These are phyloP conservation scores for Torymus texanus DNA, from an alignment of 2,888 invertebrate species.

Conservation along the genomic window DNA sequence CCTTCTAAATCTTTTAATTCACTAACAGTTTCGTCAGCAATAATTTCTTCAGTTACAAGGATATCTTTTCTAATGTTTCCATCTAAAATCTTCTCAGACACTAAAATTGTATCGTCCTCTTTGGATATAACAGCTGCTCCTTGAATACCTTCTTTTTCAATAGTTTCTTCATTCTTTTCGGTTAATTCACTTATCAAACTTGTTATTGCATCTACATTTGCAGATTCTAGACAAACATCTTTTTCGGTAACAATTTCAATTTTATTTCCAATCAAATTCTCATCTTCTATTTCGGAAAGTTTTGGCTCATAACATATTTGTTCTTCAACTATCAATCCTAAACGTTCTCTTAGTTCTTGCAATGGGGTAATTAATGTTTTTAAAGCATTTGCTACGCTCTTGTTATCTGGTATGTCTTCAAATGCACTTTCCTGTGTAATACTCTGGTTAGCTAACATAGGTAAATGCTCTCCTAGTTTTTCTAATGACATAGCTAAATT, in stretches of 20 bases:
- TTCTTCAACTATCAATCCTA: constrained; percentile 59
- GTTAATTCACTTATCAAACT: too few relatives aligned
- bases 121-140: not conserved
- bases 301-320: constrained; percentile 55
- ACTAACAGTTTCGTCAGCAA: not conserved
- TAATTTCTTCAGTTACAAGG: not conserved
- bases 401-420: constrained; percentile 22
- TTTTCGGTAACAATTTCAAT: not conserved
- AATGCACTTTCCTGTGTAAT: constrained; percentile 22
- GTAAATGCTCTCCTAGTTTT: constrained; percentile 59
- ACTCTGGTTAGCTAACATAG: constrained; percentile 47
- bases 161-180: not conserved
- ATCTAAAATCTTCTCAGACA: too few relatives aligned
- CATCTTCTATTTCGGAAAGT: constrained; percentile 37
- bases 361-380: constrained; percentile 57
- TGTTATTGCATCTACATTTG: too few relatives aligned
- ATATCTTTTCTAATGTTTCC: too few relatives aligned
- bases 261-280: not conserved
- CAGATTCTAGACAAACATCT: not conserved
- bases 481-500: constrained; percentile 60
- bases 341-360: constrained; percentile 59
- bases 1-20: too few relatives aligned
- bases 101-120: too few relatives aligned
- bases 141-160: not conserved
- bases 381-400: constrained; percentile 36